Conservation (phyloP, 1,140 invertebrate species). For the Pentalonia nigronervosa region DNA sequence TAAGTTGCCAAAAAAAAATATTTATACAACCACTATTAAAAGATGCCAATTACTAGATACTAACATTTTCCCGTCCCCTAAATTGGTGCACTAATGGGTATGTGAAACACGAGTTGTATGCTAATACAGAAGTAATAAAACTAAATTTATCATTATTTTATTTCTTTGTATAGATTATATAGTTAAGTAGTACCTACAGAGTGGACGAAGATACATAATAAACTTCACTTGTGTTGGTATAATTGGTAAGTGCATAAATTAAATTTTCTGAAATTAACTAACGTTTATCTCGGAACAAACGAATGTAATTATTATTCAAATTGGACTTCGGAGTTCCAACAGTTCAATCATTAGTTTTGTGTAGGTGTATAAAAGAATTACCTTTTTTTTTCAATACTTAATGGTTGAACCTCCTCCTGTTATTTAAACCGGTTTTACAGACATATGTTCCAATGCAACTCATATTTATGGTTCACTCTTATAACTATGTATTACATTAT, state of each 20-base stretch:
- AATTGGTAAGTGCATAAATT: background rate
- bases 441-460: background rate
- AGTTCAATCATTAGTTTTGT: background rate
- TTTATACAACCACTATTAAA: background rate
- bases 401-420: background rate
- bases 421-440: background rate
- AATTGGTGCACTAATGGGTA: background rate
- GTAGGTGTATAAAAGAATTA: background rate
- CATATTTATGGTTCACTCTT: background rate
- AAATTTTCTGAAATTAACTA: no score
- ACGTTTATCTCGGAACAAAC: background rate
- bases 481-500: background rate
- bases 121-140: background rate
- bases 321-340: background rate
- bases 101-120: background rate
- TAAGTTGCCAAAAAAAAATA: background rate
- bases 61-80: background rate
- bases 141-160: background rate
- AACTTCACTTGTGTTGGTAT: background rate
- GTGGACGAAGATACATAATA: background rate
- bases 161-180: background rate
- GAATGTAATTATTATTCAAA: background rate
- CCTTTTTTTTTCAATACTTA: background rate
- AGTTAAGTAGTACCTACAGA: background rate
- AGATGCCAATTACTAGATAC: background rate